Percentiles rank a stretch among this genome's conserved stretches.
These are phyloP conservation scores for Wiebesia pumilae DNA, from an alignment of 1,140 invertebrate genomes.

Conservation along the genomic window DNA sequence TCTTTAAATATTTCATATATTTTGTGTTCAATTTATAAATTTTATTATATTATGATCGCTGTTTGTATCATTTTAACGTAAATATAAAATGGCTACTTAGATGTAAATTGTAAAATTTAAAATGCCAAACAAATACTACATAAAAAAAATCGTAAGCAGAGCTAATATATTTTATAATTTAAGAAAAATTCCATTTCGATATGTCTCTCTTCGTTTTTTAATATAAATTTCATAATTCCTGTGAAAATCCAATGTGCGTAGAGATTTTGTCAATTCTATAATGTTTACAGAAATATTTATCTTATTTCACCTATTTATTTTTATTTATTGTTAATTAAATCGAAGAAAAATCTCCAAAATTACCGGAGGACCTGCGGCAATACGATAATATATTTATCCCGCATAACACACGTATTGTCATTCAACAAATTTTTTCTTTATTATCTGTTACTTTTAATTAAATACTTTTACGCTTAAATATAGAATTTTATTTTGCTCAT, in stretches of 20 bases:
- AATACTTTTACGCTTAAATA: conserved; percentile 59
- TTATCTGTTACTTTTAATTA: conserved; percentile 58
- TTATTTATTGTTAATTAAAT: conserved; percentile 38
- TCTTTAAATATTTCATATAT: not conserved
- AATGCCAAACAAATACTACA: not conserved
- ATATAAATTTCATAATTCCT: not conserved
- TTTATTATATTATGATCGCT: not conserved
- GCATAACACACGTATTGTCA: conserved; percentile 73
- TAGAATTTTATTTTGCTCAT: conserved; percentile 27
- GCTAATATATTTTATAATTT: not conserved
- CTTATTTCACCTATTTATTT: conserved; percentile 5
- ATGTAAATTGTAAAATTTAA: not conserved
- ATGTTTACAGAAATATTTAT: conserved; percentile 7
- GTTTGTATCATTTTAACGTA: not conserved
- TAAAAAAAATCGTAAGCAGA: not conserved
- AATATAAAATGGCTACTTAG: not conserved
- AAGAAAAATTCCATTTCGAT: not conserved
- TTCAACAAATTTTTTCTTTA: conserved; percentile 70
- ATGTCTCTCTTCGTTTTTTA: not conserved
- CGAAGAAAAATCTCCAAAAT: conserved; percentile 10
- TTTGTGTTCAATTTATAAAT: not conserved
- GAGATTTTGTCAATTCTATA: conserved; percentile 1
- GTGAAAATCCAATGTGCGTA: not conserved
- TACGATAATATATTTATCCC: conserved; percentile 55
- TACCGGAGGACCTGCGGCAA: not conserved